phyloP scores from a whole-genome alignment of 2,113 vertebrate species.

The Gambusia affinis region DNA sequence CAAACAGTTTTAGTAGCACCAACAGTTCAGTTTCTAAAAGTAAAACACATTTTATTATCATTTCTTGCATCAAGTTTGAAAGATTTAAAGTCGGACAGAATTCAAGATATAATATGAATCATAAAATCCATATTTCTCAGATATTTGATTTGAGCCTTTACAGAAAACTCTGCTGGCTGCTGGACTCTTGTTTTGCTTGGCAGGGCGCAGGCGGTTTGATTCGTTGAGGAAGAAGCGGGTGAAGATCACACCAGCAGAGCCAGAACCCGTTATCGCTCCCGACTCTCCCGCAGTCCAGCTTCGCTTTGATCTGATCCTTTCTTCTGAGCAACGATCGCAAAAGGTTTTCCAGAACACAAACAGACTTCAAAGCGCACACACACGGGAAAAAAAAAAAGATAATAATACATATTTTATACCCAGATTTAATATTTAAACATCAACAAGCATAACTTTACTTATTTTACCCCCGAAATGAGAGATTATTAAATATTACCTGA shows the following conservation, averaged over 20 bases:
- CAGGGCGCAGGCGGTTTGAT: background rate
- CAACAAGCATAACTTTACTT: slow-evolving; percentile 25
- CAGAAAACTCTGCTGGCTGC: background rate
- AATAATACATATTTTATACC: slow-evolving; percentile 61
- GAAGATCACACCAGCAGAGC: slow-evolving; percentile 30
- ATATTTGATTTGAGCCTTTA: background rate
- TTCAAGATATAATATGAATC: background rate
- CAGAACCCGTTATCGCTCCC: slow-evolving; percentile 43
- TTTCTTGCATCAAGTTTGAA: too few relatives aligned
- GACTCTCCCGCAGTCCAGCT: slow-evolving; percentile 35
- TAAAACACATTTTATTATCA: too few relatives aligned
- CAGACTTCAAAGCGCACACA: slow-evolving; percentile 65
- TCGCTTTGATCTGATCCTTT: slow-evolving; percentile 66
- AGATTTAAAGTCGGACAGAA: background rate
- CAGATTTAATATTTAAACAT: slow-evolving; percentile 63
- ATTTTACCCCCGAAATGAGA: slow-evolving; percentile 10
- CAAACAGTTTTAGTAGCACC: too few relatives aligned
- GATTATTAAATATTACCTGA: slow-evolving; percentile 18
- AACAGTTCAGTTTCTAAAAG: too few relatives aligned
- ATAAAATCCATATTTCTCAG: background rate
- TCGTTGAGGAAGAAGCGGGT: slow-evolving; percentile 23
- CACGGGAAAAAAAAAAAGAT: slow-evolving; percentile 6
- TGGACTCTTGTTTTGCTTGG: background rate
- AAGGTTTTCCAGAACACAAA: slow-evolving; percentile 40
- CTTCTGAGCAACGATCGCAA: slow-evolving; percentile 39